Evolutionary conservation across 1,140 invertebrate genomes (phyloP).

Genomic region (Orussus abietinus): DNA sequence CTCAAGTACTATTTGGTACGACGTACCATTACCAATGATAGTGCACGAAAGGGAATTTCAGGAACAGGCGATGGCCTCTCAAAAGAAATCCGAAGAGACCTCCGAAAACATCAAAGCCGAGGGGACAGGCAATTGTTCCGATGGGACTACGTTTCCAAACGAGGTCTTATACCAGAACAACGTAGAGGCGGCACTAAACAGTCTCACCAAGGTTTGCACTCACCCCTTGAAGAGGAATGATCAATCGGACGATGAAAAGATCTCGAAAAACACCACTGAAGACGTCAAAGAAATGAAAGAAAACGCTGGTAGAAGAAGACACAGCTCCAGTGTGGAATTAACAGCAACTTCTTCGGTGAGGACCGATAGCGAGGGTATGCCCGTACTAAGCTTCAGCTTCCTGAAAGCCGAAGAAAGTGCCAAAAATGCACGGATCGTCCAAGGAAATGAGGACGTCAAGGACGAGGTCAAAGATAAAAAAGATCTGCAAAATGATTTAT

Average conservation of each 20-base stretch:
- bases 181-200: conserved; percentile 18
- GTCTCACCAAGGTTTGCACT: conserved; percentile 15
- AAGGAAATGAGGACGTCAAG: conserved; percentile 14
- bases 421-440: conserved; percentile 9
- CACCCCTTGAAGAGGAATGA: conserved; percentile 10
- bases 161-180: conserved; percentile 29
- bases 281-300: no score
- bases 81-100: not conserved
- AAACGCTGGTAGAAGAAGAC: conserved; percentile 22
- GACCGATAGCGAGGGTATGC: conserved; percentile 39
- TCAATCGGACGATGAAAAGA: conserved; percentile 4
- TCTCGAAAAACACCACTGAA: conserved; percentile 1
- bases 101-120: not conserved
- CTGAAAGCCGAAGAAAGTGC: conserved; percentile 25
- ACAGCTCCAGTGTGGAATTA: conserved; percentile 40
- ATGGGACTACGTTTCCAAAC: not conserved
- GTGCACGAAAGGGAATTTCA: conserved; percentile 33
- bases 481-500: conserved; percentile 10
- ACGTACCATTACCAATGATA: conserved; percentile 35
- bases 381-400: conserved; percentile 46
- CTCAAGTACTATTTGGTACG: conserved; percentile 36
- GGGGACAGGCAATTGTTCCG: not conserved
- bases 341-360: conserved; percentile 35
- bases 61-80: conserved; percentile 12
- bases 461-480: conserved; percentile 6